Base-by-base conservation (phyloP, 1,140 invertebrate species). In the Oncopodura yosiiana region DNA sequence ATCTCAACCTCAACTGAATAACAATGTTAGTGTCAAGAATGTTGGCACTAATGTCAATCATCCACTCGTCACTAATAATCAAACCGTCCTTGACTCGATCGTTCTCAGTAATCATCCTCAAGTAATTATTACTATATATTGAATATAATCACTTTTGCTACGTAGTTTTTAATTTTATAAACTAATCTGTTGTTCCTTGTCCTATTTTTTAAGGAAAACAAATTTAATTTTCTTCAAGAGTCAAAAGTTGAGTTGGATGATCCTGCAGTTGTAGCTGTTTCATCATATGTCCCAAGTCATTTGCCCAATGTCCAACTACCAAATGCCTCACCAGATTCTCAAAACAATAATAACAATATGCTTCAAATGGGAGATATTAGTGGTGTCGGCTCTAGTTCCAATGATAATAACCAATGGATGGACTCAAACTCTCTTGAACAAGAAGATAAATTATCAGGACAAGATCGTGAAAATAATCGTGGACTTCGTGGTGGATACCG, bases 201-300 rank as follows among this genome's bases (percentile, higher is more conserved):
- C n/a, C n/a, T n/a, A n/a, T n/a, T n/a, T n/a, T 43, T 34, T 34
- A n/a, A 52, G 41, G 51, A 50, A 14, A 27, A 37, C 0, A n/a
- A 26, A 1, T 60, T 56, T 37, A 60, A 60, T 32, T 64, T 64
- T 52, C 34, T 64, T 34, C 59, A 64, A 39, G 62, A 64, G 34
- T 64, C 62, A 16, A 49, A 54, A 21, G 51, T 64, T 49, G 59
- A 58, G 16, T 45, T 58, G 11, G 49, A 48, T 58, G 63, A 65
- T 45, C 63, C 63, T 34, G 63, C 63, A 1, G 58, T 65, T 16
- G 63, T 65, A 9, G 57, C 56, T 11, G 56, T 62, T 14, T 57
- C 55, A 23, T 44, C 50, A 24, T 62, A 26, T 34, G 48, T 36
- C 16, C 62, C 62, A 12, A 42, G 43, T 8, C 43, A 29, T 8